Conservation (phyloP, 2,888 invertebrate genomes). For the Noctua janthe region DNA sequence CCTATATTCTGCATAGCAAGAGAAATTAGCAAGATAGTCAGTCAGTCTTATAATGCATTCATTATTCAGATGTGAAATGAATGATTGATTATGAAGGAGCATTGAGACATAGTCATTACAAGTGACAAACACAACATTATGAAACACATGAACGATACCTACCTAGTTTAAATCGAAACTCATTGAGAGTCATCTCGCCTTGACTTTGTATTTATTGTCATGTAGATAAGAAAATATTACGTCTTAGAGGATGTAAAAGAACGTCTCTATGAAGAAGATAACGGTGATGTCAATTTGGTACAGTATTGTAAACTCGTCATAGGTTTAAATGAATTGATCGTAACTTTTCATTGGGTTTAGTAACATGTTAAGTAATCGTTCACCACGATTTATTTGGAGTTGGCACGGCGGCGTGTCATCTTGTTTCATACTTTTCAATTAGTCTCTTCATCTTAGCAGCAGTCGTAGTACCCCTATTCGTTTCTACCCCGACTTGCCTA, state of each 20-base stretch:
- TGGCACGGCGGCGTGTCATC: neutral
- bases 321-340: neutral
- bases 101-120: neutral
- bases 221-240: constrained; percentile 48
- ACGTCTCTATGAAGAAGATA: constrained; percentile 4
- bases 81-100: neutral
- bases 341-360: neutral
- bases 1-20: neutral
- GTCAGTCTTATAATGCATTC: neutral
- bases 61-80: neutral
- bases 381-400: neutral
- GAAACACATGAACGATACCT: constrained; percentile 4
- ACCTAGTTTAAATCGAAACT: constrained; percentile 16
- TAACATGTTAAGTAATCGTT: neutral
- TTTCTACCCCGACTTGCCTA: neutral
- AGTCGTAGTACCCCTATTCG: neutral
- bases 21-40: neutral
- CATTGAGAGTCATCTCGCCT: constrained; percentile 29
- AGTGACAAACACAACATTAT: constrained; percentile 14
- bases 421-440: neutral
- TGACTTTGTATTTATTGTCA: constrained; percentile 45
- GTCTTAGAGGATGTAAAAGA: constrained; percentile 11
- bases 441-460: neutral
- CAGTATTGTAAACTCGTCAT: neutral
- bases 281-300: neutral